Base-by-base conservation (phyloP, 2,797 vertebrate genomes). In the Falco novaeseelandiae region DNA sequence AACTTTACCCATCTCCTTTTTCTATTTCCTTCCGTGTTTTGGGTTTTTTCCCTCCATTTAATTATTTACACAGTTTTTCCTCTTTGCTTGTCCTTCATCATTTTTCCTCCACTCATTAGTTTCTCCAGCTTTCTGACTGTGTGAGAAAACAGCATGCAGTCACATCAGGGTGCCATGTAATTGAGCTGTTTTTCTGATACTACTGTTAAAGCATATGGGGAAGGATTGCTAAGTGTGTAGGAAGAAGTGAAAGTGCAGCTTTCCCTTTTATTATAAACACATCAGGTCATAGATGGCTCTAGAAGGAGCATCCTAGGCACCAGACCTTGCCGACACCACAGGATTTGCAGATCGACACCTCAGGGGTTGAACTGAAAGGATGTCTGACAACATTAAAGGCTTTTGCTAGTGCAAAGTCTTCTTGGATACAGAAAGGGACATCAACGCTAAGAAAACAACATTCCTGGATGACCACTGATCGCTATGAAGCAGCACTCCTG, bases 151-250 rank as follows among this genome's bases (percentile, higher is more conserved):
- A 97, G 97, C 94, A 88, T 89, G 97, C 96, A 71, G 79, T 96
- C 97, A 95, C 98, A 97, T 95, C 97, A 78, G 97, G 98, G 93
- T 97, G 97, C 97, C 96, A 25, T 91, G 97, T 97, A 98, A 98
- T 98, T 97, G 97, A 96, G 96, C 96, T 98, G 97, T 87, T 98
- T 98, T 96, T 97, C 97, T 97, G 93, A 76, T 95, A 87, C 73
- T 65, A 70, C 83, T 83, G 82, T 95, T 97, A 81, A 89, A 97
- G 69, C 93, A 88, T 92, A 96, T 93, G 87, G 90, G 77, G 55
- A 96, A 93, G 69, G 88, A 97, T 93, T 93, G 90, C 97, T 76
- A 95, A 97, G 96, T 91, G 95, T 79, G 79, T 34, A 62, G 78
- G 79, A 95, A 96, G 91, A 94, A 95, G 79, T 65, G 36, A 74